Evolutionary conservation across 2,113 vertebrate genomes (phyloP), one percentile per base, ranked within the genome.

Genomic region (Podarcis cretensis): DNA sequence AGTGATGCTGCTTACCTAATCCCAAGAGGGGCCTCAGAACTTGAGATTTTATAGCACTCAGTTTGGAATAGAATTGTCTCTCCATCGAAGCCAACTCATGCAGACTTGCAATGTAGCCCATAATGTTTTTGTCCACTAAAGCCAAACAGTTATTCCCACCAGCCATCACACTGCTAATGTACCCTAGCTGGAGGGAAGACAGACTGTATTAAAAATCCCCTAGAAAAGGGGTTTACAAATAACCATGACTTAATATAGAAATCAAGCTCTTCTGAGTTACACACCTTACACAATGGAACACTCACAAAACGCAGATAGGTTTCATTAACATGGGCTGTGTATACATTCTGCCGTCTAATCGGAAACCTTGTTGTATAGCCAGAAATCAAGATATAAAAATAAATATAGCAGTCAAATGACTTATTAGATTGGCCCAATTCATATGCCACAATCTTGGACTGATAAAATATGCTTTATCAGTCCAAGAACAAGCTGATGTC

Each of bases 81-180:
- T 99, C 99, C 0, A 98, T 97, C 5, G 99, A 96, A 4, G 98
- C 98, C 95, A 99, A 95, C 94, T 99, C 99, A 35, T 99, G 98
- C 57, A 99, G 97, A 94, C 97, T 98, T 94, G 98, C 98, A 40
- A 99, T 98, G 94, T 99, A 98, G 85, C 98, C 98, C 98, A 98
- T 98, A 83, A 99, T 94, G 18, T 99, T 99, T 90, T 96, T 97
- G 95, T 99, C 98, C 3, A 98, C 97, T 83, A 99, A 96, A 16
- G 97, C 97, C 76, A 98, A 94, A 89, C 97, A 99, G 74, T 92
- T 95, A 87, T 94, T 96, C 74, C 98, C 98, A 73, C 99, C 99
- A 40, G 98, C 98, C 75, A 96, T 96, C 93, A 99, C 96, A 54
- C 96, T 98, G 96, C 98, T 98, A 92, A 99, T 97, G 73, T 99